A percentile compares a stretch with the other conserved stretches of the same genome.
phyloP scores from a whole-genome alignment of 2,888 invertebrate genomes.

The Amaurobius ferox region DNA sequence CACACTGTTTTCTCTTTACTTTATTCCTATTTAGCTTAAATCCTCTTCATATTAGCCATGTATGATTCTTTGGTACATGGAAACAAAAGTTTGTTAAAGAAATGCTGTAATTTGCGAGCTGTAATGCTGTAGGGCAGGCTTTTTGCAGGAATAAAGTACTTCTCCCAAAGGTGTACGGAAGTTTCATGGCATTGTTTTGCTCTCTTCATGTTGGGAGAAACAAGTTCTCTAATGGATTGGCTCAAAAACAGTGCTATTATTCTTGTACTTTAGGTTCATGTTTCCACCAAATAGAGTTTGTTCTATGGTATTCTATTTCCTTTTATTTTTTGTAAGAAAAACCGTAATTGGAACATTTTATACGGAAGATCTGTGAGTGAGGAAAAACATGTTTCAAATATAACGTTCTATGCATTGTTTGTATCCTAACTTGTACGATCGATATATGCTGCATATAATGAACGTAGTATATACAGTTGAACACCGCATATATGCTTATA shows the following conservation, averaged over 20 bases:
- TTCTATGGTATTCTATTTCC: too few species aligned
- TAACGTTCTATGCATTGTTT: too few species aligned
- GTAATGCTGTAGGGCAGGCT: background rate
- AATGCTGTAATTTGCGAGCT: background rate
- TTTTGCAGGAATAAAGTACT: background rate
- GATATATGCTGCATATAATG: too few species aligned
- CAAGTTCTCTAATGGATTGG: conserved; percentile 5
- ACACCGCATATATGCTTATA: too few species aligned
- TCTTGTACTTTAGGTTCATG: too few species aligned
- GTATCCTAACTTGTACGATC: too few species aligned
- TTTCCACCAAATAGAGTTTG: too few species aligned
- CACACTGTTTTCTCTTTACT: background rate
- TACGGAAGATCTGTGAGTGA: too few species aligned
- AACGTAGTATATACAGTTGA: too few species aligned
- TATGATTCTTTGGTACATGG: background rate
- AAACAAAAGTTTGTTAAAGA: background rate
- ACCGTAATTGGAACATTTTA: too few species aligned
- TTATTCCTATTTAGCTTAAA: background rate
- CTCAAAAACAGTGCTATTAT: background rate
- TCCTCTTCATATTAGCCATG: background rate
- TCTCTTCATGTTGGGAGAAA: background rate
- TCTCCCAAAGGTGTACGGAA: background rate
- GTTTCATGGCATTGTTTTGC: background rate
- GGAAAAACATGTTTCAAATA: too few species aligned
- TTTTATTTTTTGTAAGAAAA: too few species aligned